Percentiles rank a stretch among this genome's conserved stretches.
phyloP scores from a whole-genome alignment of 1,140 invertebrate genomes.

The Paramacrobiotus metropolitanus region DNA sequence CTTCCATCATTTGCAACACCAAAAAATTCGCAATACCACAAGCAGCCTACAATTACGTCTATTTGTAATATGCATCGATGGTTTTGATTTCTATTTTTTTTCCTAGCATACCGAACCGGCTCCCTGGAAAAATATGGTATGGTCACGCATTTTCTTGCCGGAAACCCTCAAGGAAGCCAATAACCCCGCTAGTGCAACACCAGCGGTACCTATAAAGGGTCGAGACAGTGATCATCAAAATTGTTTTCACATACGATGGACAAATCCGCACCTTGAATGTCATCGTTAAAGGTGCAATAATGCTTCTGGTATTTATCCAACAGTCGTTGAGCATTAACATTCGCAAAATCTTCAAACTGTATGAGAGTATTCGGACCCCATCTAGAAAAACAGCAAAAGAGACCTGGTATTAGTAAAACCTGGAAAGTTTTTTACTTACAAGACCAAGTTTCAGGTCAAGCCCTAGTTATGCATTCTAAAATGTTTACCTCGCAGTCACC shows the following conservation, averaged over 20 bases:
- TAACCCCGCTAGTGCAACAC: conserved; percentile 70
- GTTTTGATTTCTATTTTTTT: background rate
- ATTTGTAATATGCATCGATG: background rate
- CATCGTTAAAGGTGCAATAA: conserved; percentile 90
- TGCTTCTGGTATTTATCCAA: conserved; percentile 57
- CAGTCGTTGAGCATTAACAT: conserved; percentile 71
- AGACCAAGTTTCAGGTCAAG: conserved; percentile 7
- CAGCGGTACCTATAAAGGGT: conserved; percentile 47
- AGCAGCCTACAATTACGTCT: conserved; percentile 30
- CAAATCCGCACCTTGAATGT: conserved; percentile 43
- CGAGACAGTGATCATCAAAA: background rate
- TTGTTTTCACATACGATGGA: background rate
- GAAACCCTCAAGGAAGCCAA: conserved; percentile 56
- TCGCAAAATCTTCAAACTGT: conserved; percentile 89
- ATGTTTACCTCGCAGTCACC: conserved; percentile 65
- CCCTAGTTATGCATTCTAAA: conserved; percentile 47
- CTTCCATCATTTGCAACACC: conserved; percentile 54
- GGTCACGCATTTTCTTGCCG: conserved; percentile 44
- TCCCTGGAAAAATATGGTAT: conserved; percentile 67
- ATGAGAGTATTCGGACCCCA: conserved; percentile 25
- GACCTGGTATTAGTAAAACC: conserved; percentile 4
- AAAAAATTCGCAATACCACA: conserved; percentile 67
- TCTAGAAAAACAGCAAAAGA: conserved; percentile 14
- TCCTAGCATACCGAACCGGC: conserved; percentile 51
- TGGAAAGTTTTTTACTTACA: background rate